Percentiles rank a stretch among this genome's conserved stretches.
Conservation (phyloP, 1,140 invertebrate species). For the Sminthurinus signatus region DNA sequence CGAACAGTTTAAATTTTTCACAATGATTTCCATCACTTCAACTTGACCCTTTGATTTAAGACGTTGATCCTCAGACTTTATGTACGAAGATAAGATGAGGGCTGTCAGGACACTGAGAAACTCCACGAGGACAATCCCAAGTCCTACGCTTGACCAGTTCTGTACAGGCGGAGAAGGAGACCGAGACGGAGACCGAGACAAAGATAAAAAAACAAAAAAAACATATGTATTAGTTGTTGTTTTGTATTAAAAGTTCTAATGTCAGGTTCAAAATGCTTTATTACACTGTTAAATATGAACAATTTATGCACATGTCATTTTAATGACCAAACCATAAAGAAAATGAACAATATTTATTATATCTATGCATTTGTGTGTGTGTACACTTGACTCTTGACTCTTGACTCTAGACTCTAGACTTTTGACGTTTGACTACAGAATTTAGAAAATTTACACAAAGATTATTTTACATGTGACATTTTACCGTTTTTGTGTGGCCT, state of each 20-base stretch:
- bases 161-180: constrained; percentile 14
- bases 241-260: background rate
- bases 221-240: too few species aligned
- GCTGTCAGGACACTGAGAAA: constrained; percentile 27
- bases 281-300: constrained; percentile 12
- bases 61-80: constrained; percentile 16
- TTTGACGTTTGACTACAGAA: too few species aligned
- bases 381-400: too few species aligned
- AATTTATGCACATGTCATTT: constrained; percentile 6
- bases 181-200: background rate
- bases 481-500: too few species aligned
- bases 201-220: background rate
- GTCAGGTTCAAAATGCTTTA: constrained; percentile 12
- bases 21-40: constrained; percentile 14
- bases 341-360: constrained; percentile 1
- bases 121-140: constrained; percentile 30
- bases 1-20: constrained; percentile 8
- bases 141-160: constrained; percentile 18
- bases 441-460: too few species aligned
- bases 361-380: background rate
- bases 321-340: constrained; percentile 5
- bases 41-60: constrained; percentile 3
- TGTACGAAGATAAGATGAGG: constrained; percentile 26
- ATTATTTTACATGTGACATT: too few species aligned
- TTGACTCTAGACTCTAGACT: too few species aligned